Evolutionary conservation across 2,888 invertebrate species (phyloP), one percentile per base, ranked within the genome.

Genomic region (Drosophila neutralis): DNA sequence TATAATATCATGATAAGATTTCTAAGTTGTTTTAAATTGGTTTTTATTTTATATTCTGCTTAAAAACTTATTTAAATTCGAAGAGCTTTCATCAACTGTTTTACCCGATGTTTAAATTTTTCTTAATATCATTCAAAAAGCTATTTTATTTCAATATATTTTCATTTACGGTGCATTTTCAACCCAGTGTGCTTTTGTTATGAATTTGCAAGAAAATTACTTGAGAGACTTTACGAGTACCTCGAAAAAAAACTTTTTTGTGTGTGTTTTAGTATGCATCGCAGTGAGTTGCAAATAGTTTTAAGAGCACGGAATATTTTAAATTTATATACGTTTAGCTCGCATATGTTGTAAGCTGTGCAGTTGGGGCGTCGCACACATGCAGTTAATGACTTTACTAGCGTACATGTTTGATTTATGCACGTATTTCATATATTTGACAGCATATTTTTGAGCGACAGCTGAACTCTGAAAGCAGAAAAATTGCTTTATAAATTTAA

Each of bases 281-380:
- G 64, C 88, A 80, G 38, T 66, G 59, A 66, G 78, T 72, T 76
- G 72, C 73, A 90, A 86, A 90, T 88, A 88, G 90, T 90, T 86
- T 90, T 83, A 76, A 71, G 80, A 80, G 83, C 78, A 86, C 75
- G 76, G 63, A 82, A 85, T 76, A 75, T 70, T 73, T 58, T 67
- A 49, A 75, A 82, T 86, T 86, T 71, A 86, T 73, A 85, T 67
- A 75, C 75, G 74, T 65, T 76, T 70, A 53, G 53, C 29, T 53
- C 35, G 40, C 71, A 70, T 62, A 57, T 73, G 65, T 53, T 36
- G 56, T 60, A 18, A 67, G 66, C 31, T 57, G 36, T 36, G n/a
- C 24, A 13, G 51, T 31, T 1, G 11, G 24, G 79, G 71, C 56
- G 76, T 71, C 76, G 63, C 71, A 60, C 90, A 87, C 62, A 70